Percentiles rank a stretch among this genome's conserved stretches.
These are phyloP conservation scores for Podarcis cretensis DNA, from an alignment of 2,113 vertebrate species.

Conservation along the genomic window DNA sequence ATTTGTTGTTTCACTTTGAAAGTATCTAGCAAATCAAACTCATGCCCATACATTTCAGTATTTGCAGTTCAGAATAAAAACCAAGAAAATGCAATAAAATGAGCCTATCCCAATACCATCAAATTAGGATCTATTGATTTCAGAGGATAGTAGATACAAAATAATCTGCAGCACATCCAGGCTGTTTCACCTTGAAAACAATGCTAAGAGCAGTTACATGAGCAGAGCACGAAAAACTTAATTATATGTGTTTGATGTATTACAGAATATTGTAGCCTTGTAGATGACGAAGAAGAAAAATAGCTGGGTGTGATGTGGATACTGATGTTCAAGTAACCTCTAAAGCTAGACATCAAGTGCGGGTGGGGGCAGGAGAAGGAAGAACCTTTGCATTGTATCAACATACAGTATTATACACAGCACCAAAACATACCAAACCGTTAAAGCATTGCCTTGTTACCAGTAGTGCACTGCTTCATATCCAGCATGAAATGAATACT, in stretches of 20 bases:
- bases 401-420: constrained; percentile 78
- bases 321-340: constrained; percentile 60
- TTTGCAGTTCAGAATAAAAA: background rate
- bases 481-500: constrained; percentile 74
- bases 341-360: constrained; percentile 70
- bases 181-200: constrained; percentile 10
- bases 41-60: constrained; percentile 1
- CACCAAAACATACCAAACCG: constrained; percentile 73
- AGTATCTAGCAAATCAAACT: background rate
- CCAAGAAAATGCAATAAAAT: constrained; percentile 13
- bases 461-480: constrained; percentile 65
- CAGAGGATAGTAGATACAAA: constrained; percentile 21
- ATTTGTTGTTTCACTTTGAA: background rate
- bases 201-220: background rate
- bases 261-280: constrained; percentile 28
- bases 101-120: background rate
- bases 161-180: constrained; percentile 4
- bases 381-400: constrained; percentile 53
- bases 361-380: constrained; percentile 11
- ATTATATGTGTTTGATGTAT: background rate
- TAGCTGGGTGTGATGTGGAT: constrained; percentile 10
- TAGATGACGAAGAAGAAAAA: background rate
- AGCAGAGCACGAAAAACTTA: constrained; percentile 14
- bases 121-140: constrained; percentile 24
- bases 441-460: constrained; percentile 64